Base-by-base conservation (phyloP, 2,888 invertebrate species). In the Cephalotes varians region DNA sequence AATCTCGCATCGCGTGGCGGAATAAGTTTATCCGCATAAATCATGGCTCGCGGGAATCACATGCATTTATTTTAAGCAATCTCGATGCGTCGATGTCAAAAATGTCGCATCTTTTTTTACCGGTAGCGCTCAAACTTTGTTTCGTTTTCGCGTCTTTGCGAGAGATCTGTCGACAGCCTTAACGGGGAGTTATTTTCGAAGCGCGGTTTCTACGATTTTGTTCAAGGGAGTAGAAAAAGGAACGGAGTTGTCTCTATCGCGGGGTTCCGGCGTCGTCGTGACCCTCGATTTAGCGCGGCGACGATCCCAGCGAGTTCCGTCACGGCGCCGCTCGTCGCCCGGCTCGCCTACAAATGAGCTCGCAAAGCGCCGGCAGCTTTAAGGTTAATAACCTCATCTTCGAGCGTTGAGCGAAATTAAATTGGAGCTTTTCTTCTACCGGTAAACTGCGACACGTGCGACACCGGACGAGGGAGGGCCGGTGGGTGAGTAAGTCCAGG, bases 331-430 rank as follows among this genome's bases (percentile, higher is more conserved):
- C 12, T 40, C 69, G 71, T 47, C 49, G 73, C 54, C 15, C 65
- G 83, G 47, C 62, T 80, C 86, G 83, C 84, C 79, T 86, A 83
- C 84, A 84, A 87, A 87, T 86, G 82, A 87, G 84, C 72, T 82
- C 73, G 81, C 86, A 79, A 85, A 85, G 71, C 74, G 82, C 56
- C 80, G 62, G 62, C 65, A 65, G 84, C 58, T 86, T 82, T 86
- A 84, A 81, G 86, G 86, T 87, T 87, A 84, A 87, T 86, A 86
- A 82, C 82, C 84, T 86, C 82, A 80, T 84, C 86, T 87, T 76
- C 51, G 76, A 49, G 82, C 82, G 81, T 86, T 86, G 82, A 84
- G 83, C 86, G 86, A 82, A 86, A 86, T 86, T 86, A 87, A 87
- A 87, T 87, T 86, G 80, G 69, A 84, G 87, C 87, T 86, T 86